phyloP scores from a whole-genome alignment of 2,888 invertebrate species.

The Zelleria hepariella region DNA sequence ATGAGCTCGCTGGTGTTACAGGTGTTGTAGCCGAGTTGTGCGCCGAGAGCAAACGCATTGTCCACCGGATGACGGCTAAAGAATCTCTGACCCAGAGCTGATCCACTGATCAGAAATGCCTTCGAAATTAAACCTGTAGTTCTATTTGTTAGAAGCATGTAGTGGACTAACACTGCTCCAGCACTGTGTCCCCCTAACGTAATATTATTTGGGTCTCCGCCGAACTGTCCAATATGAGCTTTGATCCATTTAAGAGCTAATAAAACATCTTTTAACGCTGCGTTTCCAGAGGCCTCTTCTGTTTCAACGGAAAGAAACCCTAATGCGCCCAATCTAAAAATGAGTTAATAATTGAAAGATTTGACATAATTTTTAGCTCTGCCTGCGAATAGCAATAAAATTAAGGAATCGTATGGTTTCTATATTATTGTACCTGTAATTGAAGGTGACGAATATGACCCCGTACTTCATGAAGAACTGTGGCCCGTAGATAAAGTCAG shows the following conservation, averaged over 20 bases:
- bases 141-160: slow-evolving; percentile 27
- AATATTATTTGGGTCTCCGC: slow-evolving; percentile 26
- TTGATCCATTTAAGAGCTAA: slow-evolving; percentile 31
- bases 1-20: slow-evolving; percentile 14
- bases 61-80: slow-evolving; percentile 18
- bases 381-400: too few species aligned
- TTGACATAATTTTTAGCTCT: too few species aligned
- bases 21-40: slow-evolving; percentile 16
- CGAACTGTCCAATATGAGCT: slow-evolving; percentile 29
- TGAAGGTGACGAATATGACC: slow-evolving; percentile 36
- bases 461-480: slow-evolving; percentile 26
- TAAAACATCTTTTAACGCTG: slow-evolving; percentile 33
- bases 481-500: slow-evolving; percentile 24
- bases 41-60: slow-evolving; percentile 17
- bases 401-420: too few species aligned
- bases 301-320: slow-evolving; percentile 33
- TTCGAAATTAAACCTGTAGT: slow-evolving; percentile 24
- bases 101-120: slow-evolving; percentile 24
- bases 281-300: slow-evolving; percentile 29
- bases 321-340: slow-evolving; percentile 33
- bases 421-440: slow-evolving; percentile 32
- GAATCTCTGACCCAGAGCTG: slow-evolving; percentile 22
- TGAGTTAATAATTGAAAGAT: background rate
- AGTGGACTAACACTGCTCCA: slow-evolving; percentile 31
- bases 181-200: slow-evolving; percentile 36